phyloP scores from a whole-genome alignment of 2,113 vertebrate species.

The Mobula hypostoma region DNA sequence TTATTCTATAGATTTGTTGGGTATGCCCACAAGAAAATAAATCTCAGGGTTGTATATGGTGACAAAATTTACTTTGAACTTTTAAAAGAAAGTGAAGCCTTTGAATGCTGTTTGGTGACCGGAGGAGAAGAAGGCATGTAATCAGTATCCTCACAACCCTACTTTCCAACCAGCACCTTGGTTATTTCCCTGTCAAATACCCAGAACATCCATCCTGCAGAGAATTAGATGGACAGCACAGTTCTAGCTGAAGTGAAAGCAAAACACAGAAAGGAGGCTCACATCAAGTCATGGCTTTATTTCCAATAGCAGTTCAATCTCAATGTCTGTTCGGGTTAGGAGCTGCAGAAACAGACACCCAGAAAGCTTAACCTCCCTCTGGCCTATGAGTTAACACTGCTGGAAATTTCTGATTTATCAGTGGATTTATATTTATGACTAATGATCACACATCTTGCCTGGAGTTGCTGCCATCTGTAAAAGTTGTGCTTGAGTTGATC shows the following conservation, averaged over 20 bases:
- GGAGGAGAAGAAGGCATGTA: not conserved
- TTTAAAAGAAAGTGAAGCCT: not conserved
- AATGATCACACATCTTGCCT: too few relatives aligned
- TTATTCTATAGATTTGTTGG: too few relatives aligned
- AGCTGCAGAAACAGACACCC: not conserved
- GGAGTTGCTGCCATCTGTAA: too few relatives aligned
- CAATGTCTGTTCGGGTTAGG: not conserved
- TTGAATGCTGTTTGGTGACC: not conserved
- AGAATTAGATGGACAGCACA: not conserved
- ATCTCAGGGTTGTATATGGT: too few relatives aligned
- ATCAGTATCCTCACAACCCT: not conserved
- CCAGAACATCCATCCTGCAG: not conserved
- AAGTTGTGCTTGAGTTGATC: too few relatives aligned
- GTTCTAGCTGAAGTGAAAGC: not conserved
- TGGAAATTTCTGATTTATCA: too few relatives aligned
- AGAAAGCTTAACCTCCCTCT: too few relatives aligned
- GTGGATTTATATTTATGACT: too few relatives aligned
- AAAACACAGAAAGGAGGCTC: too few relatives aligned
- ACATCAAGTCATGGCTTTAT: not conserved
- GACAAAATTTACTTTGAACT: too few relatives aligned
- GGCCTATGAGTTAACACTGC: too few relatives aligned
- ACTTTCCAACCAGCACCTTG: not conserved
- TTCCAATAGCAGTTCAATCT: not conserved
- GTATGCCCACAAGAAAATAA: too few relatives aligned
- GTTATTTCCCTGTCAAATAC: not conserved